Base-by-base conservation (phyloP, 2,888 invertebrate species). In the Rotaria macrura region DNA sequence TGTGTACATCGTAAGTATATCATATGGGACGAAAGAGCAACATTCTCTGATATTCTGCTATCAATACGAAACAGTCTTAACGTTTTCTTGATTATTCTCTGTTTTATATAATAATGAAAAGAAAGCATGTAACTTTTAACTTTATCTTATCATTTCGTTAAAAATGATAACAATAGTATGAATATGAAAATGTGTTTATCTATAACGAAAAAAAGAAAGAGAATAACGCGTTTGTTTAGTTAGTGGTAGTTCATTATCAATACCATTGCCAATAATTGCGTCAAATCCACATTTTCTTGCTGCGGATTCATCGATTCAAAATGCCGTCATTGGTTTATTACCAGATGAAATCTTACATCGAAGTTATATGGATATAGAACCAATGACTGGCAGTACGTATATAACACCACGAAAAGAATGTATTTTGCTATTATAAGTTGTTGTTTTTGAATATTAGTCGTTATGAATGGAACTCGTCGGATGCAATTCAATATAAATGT, bases 261-360 rank as follows among this genome's bases (percentile, higher is more conserved):
- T 88, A 54, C 52, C 52, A 52, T 84, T 88, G 14, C 90, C 90
- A 4, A 88, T 88, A 0, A 88, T 89, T 0, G 87, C 89, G 34
- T 90, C 90, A 4, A 87, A 89, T 43, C 90, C 90, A 40, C 90
- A 90, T 87, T 90, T 90, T 87, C 88, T 89, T 85, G 87, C 88
- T 87, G 89, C 89, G 57, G 89, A 89, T 83, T 86, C 87, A 12
- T 85, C 87, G 83, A 65, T 86, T 72, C 74, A 23, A n/a, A 38
- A 84, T 65, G 84, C 57, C 23, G 85, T 85, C 4, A 34, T 52
- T 20, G 85, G 85, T 29, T 5, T 85, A 12, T 0, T n/a, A 23
- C 84, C 85, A 12, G 55, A 84, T 52, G 84, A 40, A 12, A 65
- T 23, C 7, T 17, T 40, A 34, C 85, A 85, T 54, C 55, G 43